phyloP scores from a whole-genome alignment of 64 coral and sea anemone genomes.

The Montipora capricornis region DNA sequence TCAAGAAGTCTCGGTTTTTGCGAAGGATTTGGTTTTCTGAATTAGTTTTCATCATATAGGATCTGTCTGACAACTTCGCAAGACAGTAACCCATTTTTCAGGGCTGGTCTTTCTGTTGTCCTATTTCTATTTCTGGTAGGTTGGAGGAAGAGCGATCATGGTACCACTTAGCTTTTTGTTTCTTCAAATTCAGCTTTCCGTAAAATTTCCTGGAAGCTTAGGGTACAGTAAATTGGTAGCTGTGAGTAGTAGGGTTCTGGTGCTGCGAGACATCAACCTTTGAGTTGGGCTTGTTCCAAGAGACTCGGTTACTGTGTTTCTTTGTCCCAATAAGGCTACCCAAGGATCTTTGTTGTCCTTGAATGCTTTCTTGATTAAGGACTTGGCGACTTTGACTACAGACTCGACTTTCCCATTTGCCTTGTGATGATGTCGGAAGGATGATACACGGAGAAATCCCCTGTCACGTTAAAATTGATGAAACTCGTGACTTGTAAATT shows the following conservation, averaged over 20 bases:
- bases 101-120: conserved; percentile 54
- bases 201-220: not conserved
- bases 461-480: not conserved
- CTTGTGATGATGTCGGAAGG: not conserved
- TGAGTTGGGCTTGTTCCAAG: not conserved
- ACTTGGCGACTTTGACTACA: not conserved
- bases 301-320: not conserved
- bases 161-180: not conserved
- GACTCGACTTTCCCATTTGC: not conserved
- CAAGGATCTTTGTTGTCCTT: conserved; percentile 13
- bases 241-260: conserved; percentile 11
- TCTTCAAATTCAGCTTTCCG: not conserved
- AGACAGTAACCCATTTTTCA: conserved; percentile 65
- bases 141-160: conserved; percentile 3
- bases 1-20: conserved; percentile 5
- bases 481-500: conserved; percentile 38
- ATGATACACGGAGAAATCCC: conserved; percentile 20
- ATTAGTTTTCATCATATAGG: conserved; percentile 55
- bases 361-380: not conserved
- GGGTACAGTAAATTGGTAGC: conserved; percentile 14
- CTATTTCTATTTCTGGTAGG: conserved; percentile 67
- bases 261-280: conserved; percentile 1
- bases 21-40: conserved; percentile 30
- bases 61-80: conserved; percentile 68
- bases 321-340: conserved; percentile 16